phyloP scores from a whole-genome alignment of 2,888 invertebrate species.

The Drosophila mimetica region DNA sequence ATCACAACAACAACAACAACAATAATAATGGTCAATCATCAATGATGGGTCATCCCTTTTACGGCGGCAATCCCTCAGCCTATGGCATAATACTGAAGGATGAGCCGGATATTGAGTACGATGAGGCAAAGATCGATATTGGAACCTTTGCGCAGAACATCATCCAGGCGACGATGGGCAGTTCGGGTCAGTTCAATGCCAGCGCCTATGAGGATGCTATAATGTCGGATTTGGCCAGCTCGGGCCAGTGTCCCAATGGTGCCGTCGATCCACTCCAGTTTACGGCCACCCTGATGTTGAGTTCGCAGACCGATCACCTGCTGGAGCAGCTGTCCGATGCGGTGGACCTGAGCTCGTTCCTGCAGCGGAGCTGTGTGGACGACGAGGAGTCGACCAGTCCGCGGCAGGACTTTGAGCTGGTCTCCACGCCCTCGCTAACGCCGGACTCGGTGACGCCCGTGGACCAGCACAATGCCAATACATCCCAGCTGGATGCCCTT shows the following conservation, averaged over 20 bases:
- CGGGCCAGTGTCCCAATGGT: slow-evolving; percentile 72
- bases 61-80: slow-evolving; percentile 88
- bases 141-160: slow-evolving; percentile 83
- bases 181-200: slow-evolving; percentile 83
- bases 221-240: slow-evolving; percentile 91
- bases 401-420: slow-evolving; percentile 88
- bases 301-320: slow-evolving; percentile 90
- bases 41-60: slow-evolving; percentile 68
- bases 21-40: slow-evolving; percentile 12
- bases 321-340: slow-evolving; percentile 92
- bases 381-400: slow-evolving; percentile 85
- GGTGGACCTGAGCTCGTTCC: slow-evolving; percentile 90
- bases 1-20: slow-evolving; percentile 20
- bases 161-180: slow-evolving; percentile 80
- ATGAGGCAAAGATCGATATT: slow-evolving; percentile 89
- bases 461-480: slow-evolving; percentile 82
- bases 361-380: slow-evolving; percentile 88
- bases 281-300: slow-evolving; percentile 92
- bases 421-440: slow-evolving; percentile 90
- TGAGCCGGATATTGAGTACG: slow-evolving; percentile 91
- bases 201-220: slow-evolving; percentile 90
- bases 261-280: slow-evolving; percentile 93
- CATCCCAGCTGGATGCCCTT: slow-evolving; percentile 87
- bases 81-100: slow-evolving; percentile 92
- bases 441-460: slow-evolving; percentile 87